Evolutionary conservation across 2,888 invertebrate genomes (phyloP), one percentile per base, ranked within the genome.

Genomic region (Drosophila suboccidentalis): DNA sequence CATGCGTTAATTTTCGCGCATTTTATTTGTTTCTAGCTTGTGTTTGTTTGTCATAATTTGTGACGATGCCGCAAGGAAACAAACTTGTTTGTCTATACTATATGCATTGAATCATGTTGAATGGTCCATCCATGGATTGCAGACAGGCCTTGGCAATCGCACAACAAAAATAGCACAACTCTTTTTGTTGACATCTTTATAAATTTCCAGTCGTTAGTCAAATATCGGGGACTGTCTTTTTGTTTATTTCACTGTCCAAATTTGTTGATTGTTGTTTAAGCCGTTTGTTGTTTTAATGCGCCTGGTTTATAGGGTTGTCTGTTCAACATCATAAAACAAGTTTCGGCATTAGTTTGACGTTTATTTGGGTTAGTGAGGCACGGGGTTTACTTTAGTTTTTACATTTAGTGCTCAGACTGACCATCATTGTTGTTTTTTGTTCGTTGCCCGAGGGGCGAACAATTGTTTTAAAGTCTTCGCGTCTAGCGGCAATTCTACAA

Each of bases 351-450:
- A 72, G 72, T 67, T 77, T 67, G 61, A 46, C 53, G 49, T 69
- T 70, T 80, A 83, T 83, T 89, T 87, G 67, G 83, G 83, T 83
- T 83, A 83, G 87, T 83, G 71, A 81, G 83, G 61, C 87, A 74
- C 44, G 64, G 79, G 50, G 6, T 62, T 36, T 9, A 10, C n/a
- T 51, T 36, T 19, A 26, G 26, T 26, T 8, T 34, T 36, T 11
- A 10, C 17, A 3, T 51, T 36, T 19, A 49, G 22, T 38, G 53
- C 53, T 36, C 13, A 54, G 39, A 29, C 49, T 65, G 78, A 47
- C 68, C 69, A 62, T 79, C 54, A 64, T 49, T 17, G 59, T 39
- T n/a, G n/a, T 51, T 49, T 49, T 53, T 22, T 34, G 36, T 34
- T 19, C 19, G 15, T 29, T n/a, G 36, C 13, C 19, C 26, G n/a